These are phyloP conservation scores for Sweltsa coloradensis DNA, from an alignment of 1,140 invertebrate genomes.

Conservation along the genomic window DNA sequence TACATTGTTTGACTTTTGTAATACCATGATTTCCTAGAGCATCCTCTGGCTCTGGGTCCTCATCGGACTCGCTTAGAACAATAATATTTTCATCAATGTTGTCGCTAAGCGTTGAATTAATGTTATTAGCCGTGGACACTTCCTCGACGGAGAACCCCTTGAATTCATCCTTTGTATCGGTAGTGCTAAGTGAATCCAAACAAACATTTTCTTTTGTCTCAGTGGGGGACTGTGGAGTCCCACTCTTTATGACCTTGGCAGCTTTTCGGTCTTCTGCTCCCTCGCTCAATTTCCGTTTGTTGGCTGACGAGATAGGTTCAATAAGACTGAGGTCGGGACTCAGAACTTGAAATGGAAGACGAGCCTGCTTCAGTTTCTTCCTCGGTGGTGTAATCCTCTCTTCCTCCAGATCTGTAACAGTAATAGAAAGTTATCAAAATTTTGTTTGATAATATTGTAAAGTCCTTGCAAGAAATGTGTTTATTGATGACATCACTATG, in stretches of 20 bases:
- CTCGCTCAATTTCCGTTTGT: constrained; percentile 6
- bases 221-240: too few species aligned
- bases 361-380: constrained; percentile 4
- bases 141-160: too few species aligned
- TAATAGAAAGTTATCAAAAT: background rate
- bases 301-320: background rate
- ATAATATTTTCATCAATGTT: background rate
- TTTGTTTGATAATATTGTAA: too few species aligned
- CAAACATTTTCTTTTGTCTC: constrained; percentile 3
- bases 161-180: too few species aligned
- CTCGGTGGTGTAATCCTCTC: background rate
- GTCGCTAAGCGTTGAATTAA: too few species aligned
- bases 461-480: too few species aligned
- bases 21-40: too few species aligned
- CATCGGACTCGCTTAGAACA: background rate
- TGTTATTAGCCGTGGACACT: too few species aligned
- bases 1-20: too few species aligned
- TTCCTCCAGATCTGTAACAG: background rate
- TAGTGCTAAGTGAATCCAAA: too few species aligned
- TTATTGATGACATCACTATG: too few species aligned
- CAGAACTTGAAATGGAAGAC: constrained; percentile 6
- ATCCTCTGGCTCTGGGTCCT: background rate
- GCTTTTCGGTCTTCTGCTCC: constrained; percentile 2
- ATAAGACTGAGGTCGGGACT: constrained; percentile 3
- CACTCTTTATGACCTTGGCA: background rate